Conservation (phyloP, 2,888 invertebrate species). For the Ophion slaviceki region DNA sequence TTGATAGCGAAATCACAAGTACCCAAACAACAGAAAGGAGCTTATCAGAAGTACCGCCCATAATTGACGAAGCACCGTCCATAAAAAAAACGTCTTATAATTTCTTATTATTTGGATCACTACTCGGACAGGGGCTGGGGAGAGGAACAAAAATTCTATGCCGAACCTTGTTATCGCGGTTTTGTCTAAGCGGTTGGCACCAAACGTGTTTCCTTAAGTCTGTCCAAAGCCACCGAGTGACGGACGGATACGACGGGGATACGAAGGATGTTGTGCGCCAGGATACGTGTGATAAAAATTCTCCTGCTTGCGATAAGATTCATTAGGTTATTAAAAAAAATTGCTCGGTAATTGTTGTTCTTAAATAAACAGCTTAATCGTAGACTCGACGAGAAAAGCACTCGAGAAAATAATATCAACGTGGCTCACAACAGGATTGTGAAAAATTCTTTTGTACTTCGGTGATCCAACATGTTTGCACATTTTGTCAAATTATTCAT, state of each 20-base stretch:
- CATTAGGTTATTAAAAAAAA: slow-evolving; percentile 50
- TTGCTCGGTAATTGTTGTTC: slow-evolving; percentile 6
- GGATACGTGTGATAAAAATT: slow-evolving; percentile 79
- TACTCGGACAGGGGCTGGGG: slow-evolving; percentile 14
- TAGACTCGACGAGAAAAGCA: background rate
- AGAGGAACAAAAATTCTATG: slow-evolving; percentile 31
- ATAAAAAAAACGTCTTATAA: background rate
- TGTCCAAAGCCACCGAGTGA: slow-evolving; percentile 69
- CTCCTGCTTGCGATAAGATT: slow-evolving; percentile 72
- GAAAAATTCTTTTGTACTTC: no score
- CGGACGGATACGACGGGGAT: slow-evolving; percentile 73
- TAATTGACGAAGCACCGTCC: background rate
- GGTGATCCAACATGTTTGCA: no score
- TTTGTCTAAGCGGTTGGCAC: slow-evolving; percentile 73
- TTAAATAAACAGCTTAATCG: background rate
- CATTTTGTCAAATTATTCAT: no score
- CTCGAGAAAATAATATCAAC: background rate
- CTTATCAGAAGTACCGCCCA: background rate
- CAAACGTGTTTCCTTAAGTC: slow-evolving; percentile 79
- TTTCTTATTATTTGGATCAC: background rate
- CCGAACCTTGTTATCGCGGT: slow-evolving; percentile 76
- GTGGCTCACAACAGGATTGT: no score
- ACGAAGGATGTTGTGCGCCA: slow-evolving; percentile 80
- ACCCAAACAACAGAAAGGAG: background rate
- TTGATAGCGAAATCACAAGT: background rate